Evolutionary conservation across 2,113 vertebrate species (phyloP).

Genomic region (Sakesphorus luctuosus): DNA sequence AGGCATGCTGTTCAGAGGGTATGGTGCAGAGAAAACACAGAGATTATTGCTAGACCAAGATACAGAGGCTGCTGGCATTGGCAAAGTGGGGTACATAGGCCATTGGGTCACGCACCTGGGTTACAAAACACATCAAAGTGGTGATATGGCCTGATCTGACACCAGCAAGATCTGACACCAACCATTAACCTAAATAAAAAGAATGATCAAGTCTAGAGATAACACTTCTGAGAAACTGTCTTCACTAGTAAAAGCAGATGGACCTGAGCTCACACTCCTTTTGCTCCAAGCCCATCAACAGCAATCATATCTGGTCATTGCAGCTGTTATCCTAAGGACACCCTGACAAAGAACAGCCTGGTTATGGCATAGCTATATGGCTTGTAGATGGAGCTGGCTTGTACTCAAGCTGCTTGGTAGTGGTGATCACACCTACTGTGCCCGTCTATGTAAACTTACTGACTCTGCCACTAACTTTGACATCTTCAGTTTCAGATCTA

Average conservation of each 20-base stretch:
- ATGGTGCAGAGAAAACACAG: background rate
- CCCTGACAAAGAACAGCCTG: background rate
- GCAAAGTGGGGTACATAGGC: background rate
- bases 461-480: background rate
- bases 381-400: background rate
- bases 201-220: background rate
- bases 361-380: background rate
- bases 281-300: background rate
- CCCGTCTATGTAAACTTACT: background rate
- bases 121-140: background rate
- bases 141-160: background rate
- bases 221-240: background rate
- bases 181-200: background rate
- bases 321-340: background rate
- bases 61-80: background rate
- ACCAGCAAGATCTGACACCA: background rate
- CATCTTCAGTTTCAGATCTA: background rate
- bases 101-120: background rate
- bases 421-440: background rate
- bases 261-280: fast-evolving
- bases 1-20: background rate
- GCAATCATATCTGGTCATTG: background rate
- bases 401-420: background rate
- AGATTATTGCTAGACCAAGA: background rate
- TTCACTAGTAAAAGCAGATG: background rate